A percentile compares a stretch with the other conserved stretches of the same genome.
Evolutionary conservation across 1,140 invertebrate species (phyloP).

Genomic region (Saxidomus purpurata): DNA sequence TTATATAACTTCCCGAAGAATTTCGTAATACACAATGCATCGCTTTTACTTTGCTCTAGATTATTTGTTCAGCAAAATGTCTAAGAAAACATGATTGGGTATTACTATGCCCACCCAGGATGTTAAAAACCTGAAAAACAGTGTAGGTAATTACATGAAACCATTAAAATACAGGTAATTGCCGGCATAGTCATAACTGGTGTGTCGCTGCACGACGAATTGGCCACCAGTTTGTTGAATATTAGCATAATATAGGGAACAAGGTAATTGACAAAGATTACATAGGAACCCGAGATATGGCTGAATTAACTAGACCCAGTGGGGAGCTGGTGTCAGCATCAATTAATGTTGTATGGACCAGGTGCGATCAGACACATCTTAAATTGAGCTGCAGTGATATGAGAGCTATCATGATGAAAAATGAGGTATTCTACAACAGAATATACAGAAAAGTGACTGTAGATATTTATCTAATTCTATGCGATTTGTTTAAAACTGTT

Average conservation of each 20-base stretch:
- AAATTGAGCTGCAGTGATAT: background rate
- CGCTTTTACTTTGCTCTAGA: too few relatives aligned
- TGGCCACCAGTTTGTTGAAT: slow-evolving; percentile 40
- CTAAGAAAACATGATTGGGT: background rate
- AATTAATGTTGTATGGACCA: slow-evolving; percentile 60
- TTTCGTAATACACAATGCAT: too few relatives aligned
- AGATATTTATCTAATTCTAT: background rate
- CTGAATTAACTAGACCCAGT: slow-evolving; percentile 48
- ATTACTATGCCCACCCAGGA: slow-evolving; percentile 6
- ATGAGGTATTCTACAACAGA: background rate
- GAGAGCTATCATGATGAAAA: slow-evolving; percentile 2
- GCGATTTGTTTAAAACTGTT: background rate
- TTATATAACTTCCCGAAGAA: too few relatives aligned
- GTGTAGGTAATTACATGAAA: background rate
- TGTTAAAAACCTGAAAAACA: background rate
- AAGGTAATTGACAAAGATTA: slow-evolving; percentile 32
- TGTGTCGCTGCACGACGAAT: background rate
- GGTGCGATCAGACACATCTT: slow-evolving; percentile 35
- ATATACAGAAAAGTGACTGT: background rate
- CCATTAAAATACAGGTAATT: slow-evolving; percentile 22
- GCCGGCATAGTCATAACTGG: background rate
- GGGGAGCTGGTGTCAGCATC: slow-evolving; percentile 36
- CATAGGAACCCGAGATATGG: slow-evolving; percentile 57
- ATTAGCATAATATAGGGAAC: background rate
- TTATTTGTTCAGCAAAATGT: too few relatives aligned